These are phyloP conservation scores for Tonatia bakeri DNA, from an alignment of 2,113 vertebrate species.

Conservation along the genomic window DNA sequence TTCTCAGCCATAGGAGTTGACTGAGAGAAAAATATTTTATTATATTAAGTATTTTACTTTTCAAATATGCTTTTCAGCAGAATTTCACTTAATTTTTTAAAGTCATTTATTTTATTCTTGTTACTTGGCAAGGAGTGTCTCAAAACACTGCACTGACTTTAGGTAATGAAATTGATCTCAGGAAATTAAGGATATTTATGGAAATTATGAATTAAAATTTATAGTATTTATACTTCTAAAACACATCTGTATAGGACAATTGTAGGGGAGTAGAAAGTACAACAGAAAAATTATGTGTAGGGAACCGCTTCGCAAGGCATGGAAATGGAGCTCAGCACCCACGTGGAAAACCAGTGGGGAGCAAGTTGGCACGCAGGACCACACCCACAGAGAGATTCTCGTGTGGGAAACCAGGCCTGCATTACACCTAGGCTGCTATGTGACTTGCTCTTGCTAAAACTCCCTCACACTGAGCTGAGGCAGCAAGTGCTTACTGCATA, in stretches of 20 bases:
- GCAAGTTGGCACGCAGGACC: too few relatives aligned
- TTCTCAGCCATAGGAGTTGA: background rate
- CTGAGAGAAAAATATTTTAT: background rate
- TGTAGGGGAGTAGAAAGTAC: background rate
- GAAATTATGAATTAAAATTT: background rate
- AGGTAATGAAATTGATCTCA: background rate
- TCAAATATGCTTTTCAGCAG: background rate
- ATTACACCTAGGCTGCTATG: too few relatives aligned
- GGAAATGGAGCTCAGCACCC: too few relatives aligned
- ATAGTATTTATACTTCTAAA: background rate
- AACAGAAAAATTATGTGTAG: background rate
- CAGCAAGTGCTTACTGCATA: too few relatives aligned
- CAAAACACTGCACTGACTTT: background rate
- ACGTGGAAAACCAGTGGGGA: too few relatives aligned
- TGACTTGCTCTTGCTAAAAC: too few relatives aligned
- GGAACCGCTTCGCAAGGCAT: too few relatives aligned
- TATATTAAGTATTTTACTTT: constrained; percentile 13
- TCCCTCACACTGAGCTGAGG: too few relatives aligned
- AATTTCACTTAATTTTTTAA: constrained; percentile 9
- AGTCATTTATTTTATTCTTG: background rate
- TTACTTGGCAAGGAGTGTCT: background rate
- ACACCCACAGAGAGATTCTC: too few relatives aligned
- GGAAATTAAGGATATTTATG: background rate
- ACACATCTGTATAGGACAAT: background rate
- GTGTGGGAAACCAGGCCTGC: too few relatives aligned